phyloP scores from a whole-genome alignment of 2,113 vertebrate genomes.

The Pongo abelii region DNA sequence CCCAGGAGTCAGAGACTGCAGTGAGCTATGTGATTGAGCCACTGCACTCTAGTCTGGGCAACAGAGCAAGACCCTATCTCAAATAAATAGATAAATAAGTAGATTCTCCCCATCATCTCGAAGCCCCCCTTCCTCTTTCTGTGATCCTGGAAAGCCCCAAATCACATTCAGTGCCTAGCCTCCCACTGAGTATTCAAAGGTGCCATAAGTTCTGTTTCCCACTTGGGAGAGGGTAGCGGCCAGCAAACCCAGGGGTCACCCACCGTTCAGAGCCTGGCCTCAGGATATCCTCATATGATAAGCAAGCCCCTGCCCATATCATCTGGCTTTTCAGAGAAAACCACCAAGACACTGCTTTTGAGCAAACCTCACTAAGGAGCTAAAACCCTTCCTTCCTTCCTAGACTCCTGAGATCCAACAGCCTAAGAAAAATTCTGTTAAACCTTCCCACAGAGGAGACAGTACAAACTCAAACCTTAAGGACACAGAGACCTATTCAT shows the following conservation, averaged over 20 bases:
- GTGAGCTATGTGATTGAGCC: too few species aligned
- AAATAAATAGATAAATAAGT: too few species aligned
- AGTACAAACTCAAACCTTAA: background rate
- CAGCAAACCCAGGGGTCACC: background rate
- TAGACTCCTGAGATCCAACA: background rate
- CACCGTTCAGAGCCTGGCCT: background rate
- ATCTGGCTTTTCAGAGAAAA: background rate
- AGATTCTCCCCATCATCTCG: background rate
- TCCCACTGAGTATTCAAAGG: background rate
- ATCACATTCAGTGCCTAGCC: background rate
- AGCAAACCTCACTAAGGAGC: background rate
- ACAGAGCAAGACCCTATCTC: too few species aligned
- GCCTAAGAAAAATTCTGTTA: background rate
- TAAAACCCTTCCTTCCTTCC: background rate
- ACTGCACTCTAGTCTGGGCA: too few species aligned
- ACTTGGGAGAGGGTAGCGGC: rapidly evolving
- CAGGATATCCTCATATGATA: background rate
- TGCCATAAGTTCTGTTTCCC: background rate
- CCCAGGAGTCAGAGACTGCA: too few species aligned
- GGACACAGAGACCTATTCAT: background rate
- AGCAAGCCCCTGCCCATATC: background rate
- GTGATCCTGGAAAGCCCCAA: background rate
- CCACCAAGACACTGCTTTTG: background rate
- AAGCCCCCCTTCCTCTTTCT: background rate
- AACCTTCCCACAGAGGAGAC: background rate